phyloP scores from a whole-genome alignment of 2,113 vertebrate genomes.

The Mesembrinibis cayennensis region DNA sequence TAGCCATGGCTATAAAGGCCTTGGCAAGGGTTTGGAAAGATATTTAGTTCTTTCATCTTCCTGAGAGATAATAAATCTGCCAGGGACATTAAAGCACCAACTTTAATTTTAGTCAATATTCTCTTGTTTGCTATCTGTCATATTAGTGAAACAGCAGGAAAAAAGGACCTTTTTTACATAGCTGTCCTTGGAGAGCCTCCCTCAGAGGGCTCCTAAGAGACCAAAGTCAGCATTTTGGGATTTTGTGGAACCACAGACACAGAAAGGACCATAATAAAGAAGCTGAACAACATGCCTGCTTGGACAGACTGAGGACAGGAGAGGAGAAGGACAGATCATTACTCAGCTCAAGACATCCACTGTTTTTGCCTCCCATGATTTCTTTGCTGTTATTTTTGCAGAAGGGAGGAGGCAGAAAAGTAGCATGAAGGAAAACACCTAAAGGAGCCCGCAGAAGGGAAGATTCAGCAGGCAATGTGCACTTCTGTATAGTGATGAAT shows the following conservation, averaged over 20 bases:
- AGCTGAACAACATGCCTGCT: neutral
- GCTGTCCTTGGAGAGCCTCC: neutral
- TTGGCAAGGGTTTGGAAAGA: neutral
- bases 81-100: neutral
- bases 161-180: neutral
- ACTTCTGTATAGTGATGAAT: neutral
- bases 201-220: neutral
- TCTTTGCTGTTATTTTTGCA: neutral
- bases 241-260: neutral
- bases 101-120: neutral
- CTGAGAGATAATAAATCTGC: slow-evolving; percentile 10
- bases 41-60: slow-evolving; percentile 8
- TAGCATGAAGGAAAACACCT: neutral
- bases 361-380: neutral
- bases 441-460: neutral
- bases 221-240: neutral
- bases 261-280: neutral
- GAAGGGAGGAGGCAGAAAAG: neutral
- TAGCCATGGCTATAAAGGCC: neutral
- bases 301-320: neutral
- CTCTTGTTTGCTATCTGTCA: neutral
- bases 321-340: neutral
- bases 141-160: neutral
- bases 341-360: neutral
- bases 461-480: neutral